These are phyloP conservation scores for Oenanthe oenanthe DNA, from an alignment of 2,113 vertebrate genomes.

Conservation along the genomic window DNA sequence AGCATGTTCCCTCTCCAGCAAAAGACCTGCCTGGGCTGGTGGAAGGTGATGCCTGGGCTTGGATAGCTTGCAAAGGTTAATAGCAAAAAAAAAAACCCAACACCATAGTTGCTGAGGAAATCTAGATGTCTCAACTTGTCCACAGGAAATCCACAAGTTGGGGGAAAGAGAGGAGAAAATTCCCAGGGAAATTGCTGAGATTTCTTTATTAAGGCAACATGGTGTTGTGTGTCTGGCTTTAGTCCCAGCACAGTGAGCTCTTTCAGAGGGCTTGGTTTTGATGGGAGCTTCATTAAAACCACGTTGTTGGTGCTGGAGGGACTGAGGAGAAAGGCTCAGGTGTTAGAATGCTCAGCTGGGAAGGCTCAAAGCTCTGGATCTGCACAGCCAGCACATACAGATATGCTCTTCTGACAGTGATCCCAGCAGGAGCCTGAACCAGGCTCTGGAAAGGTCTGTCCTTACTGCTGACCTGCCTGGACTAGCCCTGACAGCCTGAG, in stretches of 20 bases:
- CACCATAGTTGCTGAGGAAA: background rate
- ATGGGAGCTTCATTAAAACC: background rate
- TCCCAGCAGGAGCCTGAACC: background rate
- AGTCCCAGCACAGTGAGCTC: background rate
- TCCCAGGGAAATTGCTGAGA: background rate
- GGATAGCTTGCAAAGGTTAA: background rate
- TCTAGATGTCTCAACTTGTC: background rate
- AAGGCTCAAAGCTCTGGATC: background rate
- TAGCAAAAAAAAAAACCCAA: background rate
- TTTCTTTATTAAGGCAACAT: background rate
- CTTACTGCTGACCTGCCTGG: background rate
- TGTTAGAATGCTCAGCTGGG: background rate
- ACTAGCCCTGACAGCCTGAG: background rate
- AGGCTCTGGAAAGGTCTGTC: background rate
- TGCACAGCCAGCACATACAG: background rate
- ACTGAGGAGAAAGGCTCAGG: background rate
- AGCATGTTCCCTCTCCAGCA: background rate
- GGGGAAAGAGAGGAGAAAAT: background rate
- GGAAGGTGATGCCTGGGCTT: background rate
- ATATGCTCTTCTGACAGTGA: background rate
- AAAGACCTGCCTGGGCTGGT: background rate
- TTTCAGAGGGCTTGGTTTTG: background rate
- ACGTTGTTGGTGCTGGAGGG: background rate
- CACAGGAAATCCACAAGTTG: constrained; percentile 3
- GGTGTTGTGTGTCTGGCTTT: background rate